Conservation (phyloP, 2,113 vertebrate species). For the Calidris pugnax region DNA sequence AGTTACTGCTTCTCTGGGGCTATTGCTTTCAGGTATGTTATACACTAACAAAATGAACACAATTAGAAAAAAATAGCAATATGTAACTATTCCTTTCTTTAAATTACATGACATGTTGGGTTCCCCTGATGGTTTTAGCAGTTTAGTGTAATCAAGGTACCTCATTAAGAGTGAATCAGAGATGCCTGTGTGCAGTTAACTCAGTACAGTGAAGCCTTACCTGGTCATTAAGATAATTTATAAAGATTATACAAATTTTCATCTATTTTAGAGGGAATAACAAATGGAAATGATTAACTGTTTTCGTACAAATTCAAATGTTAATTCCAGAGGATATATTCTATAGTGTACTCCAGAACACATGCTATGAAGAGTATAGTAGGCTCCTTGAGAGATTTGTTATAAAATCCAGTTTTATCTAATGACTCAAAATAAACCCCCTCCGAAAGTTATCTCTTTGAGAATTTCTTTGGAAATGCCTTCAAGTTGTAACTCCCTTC, state of each 20-base stretch:
- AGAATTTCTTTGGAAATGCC: background rate
- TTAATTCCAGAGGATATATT: constrained; percentile 1
- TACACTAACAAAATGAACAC: background rate
- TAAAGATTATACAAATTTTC: background rate
- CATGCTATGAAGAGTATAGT: background rate
- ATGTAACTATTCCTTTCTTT: background rate
- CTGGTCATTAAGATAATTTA: background rate
- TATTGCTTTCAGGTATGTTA: background rate
- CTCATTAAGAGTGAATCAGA: background rate
- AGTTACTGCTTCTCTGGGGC: constrained; percentile 1
- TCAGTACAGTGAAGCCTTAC: constrained; percentile 13
- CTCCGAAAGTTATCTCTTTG: background rate
- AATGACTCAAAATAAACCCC: background rate
- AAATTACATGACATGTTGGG: background rate
- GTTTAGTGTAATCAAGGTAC: background rate
- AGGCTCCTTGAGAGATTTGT: background rate
- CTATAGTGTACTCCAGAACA: background rate
- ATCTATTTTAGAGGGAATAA: constrained; percentile 37
- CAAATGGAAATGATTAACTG: background rate
- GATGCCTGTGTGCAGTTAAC: background rate
- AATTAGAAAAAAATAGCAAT: background rate
- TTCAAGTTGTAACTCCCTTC: background rate
- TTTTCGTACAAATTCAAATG: background rate
- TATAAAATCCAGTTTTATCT: background rate
- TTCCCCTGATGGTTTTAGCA: background rate